These are phyloP conservation scores for Pelvicachromis taeniatus DNA, from an alignment of 2,113 vertebrate genomes.

Conservation along the genomic window DNA sequence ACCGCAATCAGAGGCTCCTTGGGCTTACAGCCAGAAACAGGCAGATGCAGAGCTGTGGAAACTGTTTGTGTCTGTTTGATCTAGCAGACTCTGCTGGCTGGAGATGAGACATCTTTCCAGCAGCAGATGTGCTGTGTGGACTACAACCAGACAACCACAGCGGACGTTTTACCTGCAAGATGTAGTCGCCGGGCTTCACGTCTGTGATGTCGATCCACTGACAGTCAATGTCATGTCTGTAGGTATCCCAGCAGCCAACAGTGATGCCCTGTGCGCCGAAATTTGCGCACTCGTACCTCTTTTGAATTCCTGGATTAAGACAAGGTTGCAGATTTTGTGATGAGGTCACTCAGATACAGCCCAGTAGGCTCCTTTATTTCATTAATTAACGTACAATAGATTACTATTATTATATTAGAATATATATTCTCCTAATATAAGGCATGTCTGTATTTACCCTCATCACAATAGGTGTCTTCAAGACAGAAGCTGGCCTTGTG, in stretches of 20 bases:
- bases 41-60: neutral
- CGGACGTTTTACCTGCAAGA: conserved; percentile 81
- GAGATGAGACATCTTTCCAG: conserved; percentile 1
- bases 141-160: neutral
- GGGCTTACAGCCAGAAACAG: neutral
- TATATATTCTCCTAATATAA: neutral
- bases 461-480: conserved; percentile 88
- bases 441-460: conserved; percentile 70
- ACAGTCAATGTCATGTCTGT: conserved; percentile 95
- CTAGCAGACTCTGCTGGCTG: neutral
- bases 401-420: neutral
- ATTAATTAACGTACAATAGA: neutral
- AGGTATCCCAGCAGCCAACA: conserved; percentile 91
- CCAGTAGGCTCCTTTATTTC: neutral
- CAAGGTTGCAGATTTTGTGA: neutral
- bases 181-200: conserved; percentile 85
- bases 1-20: neutral
- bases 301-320: conserved; percentile 79
- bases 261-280: conserved; percentile 94
- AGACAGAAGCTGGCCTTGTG: conserved; percentile 98
- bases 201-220: conserved; percentile 96
- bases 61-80: neutral
- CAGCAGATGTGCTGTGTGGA: neutral
- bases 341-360: neutral
- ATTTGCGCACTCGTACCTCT: conserved; percentile 89